Evolutionary conservation across 2,113 vertebrate genomes (phyloP), one percentile per base, ranked within the genome.

Genomic region (Sebastes schlegelii): DNA sequence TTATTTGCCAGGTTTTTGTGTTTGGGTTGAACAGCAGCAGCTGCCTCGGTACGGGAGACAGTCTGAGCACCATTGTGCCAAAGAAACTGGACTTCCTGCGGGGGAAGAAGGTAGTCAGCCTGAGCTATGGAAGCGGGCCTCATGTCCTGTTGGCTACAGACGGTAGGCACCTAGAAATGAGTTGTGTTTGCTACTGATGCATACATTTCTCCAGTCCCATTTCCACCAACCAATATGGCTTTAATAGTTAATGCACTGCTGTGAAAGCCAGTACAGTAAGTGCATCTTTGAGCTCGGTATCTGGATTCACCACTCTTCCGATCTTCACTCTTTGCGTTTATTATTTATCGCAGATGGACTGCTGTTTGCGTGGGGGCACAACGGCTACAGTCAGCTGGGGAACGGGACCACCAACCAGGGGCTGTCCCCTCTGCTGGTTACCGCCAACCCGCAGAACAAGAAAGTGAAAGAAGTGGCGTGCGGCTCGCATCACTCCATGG

Each of bases 401-500:
- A 99, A 97, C 64, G 97, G 97, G 46, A 96, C 95, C 0, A 96
- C 97, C 45, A 97, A 96, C 87, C 97, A 97, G 82, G 97, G 96
- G 13, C 86, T 97, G 75, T 95, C 95, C 48, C 98, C 98, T 4
- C 73, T 96, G 83, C 95, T 96, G 83, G 94, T 99, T 84, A 96
- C 96, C 8, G 93, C 96, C 67, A 98, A 97, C 85, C 93, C 97
- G 23, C 92, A 96, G 90, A 91, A 94, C 84, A 99, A 97, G 93
- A 97, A 95, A 84, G 96, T 98, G 88, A 93, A 89, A 2, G 94
- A 97, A 90, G 97, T 99, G 77, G 95, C 97, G 9, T 99, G 98
- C 90, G 98, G 98, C 45, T 99, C 97, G 2, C 97, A 98, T 87
- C 98, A 99, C 92, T 99, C 97, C 49, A 93, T 99, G 95, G 97